These are phyloP conservation scores for Helicorthomorpha holstii DNA, from an alignment of 1,140 invertebrate genomes.

Conservation along the genomic window DNA sequence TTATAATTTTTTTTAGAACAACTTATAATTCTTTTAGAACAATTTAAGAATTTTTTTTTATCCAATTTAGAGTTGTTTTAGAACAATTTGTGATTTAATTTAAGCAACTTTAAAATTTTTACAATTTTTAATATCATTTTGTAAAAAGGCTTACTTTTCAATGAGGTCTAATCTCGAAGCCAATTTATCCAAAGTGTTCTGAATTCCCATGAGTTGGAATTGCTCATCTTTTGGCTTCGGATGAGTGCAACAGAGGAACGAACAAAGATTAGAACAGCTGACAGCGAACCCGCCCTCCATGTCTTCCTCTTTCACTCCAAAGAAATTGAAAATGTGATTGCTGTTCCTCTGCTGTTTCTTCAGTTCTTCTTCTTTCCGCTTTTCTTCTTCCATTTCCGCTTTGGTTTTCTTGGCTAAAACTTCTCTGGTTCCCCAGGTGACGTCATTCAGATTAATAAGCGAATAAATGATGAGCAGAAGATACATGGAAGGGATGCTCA, in stretches of 20 bases:
- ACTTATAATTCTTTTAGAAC: too few species aligned
- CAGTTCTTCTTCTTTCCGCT: constrained; percentile 65
- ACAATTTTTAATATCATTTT: too few species aligned
- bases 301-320: constrained; percentile 49
- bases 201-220: constrained; percentile 65
- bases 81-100: too few species aligned
- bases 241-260: constrained; percentile 75
- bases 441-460: constrained; percentile 74
- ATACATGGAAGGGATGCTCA: constrained; percentile 87
- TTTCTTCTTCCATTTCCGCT: constrained; percentile 68
- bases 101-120: too few species aligned
- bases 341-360: constrained; percentile 68
- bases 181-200: constrained; percentile 61
- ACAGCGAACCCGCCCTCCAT: constrained; percentile 82
- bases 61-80: too few species aligned
- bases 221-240: constrained; percentile 69
- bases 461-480: constrained; percentile 80
- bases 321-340: constrained; percentile 55
- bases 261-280: constrained; percentile 72
- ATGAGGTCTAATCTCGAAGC: constrained; percentile 60
- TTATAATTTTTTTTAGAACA: too few species aligned
- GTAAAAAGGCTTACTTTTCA: constrained; percentile 58
- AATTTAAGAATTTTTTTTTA: too few species aligned
- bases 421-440: constrained; percentile 82
- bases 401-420: constrained; percentile 24